phyloP scores from a whole-genome alignment of 2,888 invertebrate species.

The Glaucopsyche alexis region DNA sequence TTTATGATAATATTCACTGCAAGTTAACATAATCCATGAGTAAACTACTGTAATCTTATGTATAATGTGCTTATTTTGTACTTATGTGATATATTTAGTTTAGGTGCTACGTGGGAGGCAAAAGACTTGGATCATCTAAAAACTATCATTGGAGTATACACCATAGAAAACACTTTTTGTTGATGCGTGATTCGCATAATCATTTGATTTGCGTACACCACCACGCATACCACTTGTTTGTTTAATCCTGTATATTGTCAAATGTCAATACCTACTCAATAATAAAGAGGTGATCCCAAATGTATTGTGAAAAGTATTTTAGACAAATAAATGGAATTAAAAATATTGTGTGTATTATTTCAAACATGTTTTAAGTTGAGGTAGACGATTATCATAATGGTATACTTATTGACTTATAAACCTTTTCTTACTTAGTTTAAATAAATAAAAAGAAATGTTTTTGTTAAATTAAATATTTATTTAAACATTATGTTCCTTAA shows the following conservation, averaged over 20 bases:
- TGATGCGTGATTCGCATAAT: neutral
- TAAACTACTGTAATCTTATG: neutral
- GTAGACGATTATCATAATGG: too few relatives aligned
- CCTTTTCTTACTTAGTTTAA: neutral
- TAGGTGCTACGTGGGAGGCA: neutral
- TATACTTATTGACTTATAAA: too few relatives aligned
- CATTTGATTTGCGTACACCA: neutral
- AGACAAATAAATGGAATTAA: conserved; percentile 15
- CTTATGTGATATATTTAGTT: conserved; percentile 25
- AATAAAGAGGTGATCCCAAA: neutral
- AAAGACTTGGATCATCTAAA: conserved; percentile 9
- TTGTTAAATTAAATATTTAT: conserved; percentile 29
- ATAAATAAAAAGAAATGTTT: neutral
- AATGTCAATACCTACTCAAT: too few relatives aligned
- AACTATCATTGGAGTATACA: neutral
- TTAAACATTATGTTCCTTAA: conserved; percentile 14
- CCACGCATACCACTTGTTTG: too few relatives aligned
- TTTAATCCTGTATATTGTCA: neutral
- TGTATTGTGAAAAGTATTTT: conserved; percentile 18
- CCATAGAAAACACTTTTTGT: neutral
- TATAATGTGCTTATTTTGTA: conserved; percentile 24
- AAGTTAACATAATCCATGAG: neutral
- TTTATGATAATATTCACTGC: neutral
- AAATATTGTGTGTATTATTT: conserved; percentile 7
- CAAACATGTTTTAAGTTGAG: neutral